A percentile compares a stretch with the other conserved stretches of the same genome.
phyloP scores from a whole-genome alignment of 1,140 invertebrate genomes.

The Prorops nasuta region DNA sequence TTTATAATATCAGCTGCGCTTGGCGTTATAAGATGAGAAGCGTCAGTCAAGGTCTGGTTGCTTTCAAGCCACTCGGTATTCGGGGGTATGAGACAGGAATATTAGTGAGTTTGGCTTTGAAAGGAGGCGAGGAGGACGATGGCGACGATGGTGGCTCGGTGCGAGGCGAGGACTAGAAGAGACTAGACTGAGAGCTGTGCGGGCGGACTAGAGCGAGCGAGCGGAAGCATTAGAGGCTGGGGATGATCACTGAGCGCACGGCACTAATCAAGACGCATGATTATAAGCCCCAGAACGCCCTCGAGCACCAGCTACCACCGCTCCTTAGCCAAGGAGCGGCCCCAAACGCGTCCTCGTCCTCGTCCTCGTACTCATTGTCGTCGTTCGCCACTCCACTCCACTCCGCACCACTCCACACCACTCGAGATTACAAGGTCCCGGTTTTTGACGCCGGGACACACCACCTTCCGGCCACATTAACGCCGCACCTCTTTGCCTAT shows the following conservation, averaged over 20 bases:
- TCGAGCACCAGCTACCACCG: slow-evolving; percentile 30
- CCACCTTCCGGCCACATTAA: slow-evolving; percentile 1
- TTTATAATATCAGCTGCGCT: no score
- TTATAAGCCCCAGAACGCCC: slow-evolving; percentile 52
- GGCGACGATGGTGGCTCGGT: neutral
- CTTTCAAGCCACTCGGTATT: no score
- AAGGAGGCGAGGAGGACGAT: no score
- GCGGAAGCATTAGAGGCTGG: slow-evolving; percentile 47
- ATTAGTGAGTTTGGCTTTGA: slow-evolving; percentile 44
- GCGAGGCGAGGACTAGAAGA: neutral
- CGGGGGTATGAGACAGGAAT: slow-evolving; percentile 29
- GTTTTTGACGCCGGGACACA: no score
- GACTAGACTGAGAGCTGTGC: slow-evolving; percentile 20
- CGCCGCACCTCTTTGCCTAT: neutral
- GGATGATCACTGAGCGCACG: slow-evolving; percentile 53
- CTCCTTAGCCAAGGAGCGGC: slow-evolving; percentile 33
- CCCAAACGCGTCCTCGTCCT: slow-evolving; percentile 28
- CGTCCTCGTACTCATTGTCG: slow-evolving; percentile 41
- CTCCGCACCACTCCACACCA: no score
- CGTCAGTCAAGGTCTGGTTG: no score
- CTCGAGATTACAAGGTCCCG: slow-evolving; percentile 36
- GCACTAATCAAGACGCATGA: slow-evolving; percentile 57
- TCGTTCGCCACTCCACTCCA: no score
- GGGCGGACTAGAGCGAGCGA: slow-evolving; percentile 34
- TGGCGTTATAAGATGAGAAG: no score